Evolutionary conservation across 2,797 vertebrate genomes (phyloP).

Genomic region (Borostomias antarcticus): DNA sequence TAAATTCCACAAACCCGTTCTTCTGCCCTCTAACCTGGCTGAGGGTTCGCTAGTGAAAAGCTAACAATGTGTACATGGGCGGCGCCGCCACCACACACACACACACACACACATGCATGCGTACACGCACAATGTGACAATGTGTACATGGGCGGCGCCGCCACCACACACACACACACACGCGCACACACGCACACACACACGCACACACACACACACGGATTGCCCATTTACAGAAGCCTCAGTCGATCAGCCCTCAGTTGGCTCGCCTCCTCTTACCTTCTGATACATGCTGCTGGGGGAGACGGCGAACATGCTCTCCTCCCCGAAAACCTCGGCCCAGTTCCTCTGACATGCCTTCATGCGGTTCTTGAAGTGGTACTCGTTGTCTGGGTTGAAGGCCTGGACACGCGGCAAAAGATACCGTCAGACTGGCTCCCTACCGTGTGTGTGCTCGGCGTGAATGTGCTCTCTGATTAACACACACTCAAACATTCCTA

Average conservation of each 20-base stretch:
- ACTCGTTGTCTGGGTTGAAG: constrained; percentile 98
- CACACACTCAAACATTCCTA: no score
- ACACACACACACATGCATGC: no score
- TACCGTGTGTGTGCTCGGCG: not conserved
- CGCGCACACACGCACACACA: not conserved
- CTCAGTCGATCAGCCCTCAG: no score
- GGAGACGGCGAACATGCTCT: constrained; percentile 93
- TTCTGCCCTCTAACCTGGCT: constrained; percentile 20
- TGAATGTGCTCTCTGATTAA: not conserved
- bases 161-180: not conserved
- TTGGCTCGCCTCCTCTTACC: no score
- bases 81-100: not conserved
- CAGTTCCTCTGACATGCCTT: constrained; percentile 97
- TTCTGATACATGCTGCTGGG: constrained; percentile 92
- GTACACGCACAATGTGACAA: no score
- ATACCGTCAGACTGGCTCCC: no score
- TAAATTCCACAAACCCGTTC: constrained; percentile 23
- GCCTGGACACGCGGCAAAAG: no score
- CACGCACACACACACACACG: constrained; percentile 4
- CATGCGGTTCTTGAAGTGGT: constrained; percentile 99
- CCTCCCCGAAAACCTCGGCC: constrained; percentile 96
- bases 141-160: no score
- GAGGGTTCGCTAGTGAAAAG: no score
- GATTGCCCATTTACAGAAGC: no score
- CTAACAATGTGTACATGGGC: no score